Evolutionary conservation across 2,797 vertebrate genomes (phyloP), one percentile per base, ranked within the genome.

Genomic region (Perdix hodgsoniae): DNA sequence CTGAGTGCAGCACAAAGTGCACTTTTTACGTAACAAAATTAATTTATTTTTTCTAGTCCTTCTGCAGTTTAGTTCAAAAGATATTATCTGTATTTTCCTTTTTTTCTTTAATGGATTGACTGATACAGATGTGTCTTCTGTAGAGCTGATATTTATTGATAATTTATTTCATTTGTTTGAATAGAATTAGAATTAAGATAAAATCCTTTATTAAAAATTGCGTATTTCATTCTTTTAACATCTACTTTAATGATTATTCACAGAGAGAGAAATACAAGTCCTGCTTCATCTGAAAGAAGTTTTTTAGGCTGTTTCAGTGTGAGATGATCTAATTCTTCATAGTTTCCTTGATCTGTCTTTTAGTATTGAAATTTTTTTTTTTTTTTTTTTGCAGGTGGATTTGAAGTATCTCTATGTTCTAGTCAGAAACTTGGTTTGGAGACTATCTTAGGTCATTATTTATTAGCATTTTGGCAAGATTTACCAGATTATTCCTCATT

Each of bases 341-440:
- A 49, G 9, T 16, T 61, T 50, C 31, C 70, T 44, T 42, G 6
- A 74, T 44, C 45, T 37, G 27, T 54, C 10, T 61, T 26, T 72
- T 54, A 37, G 49, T 72, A 54, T 40, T 70, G n/a, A 64, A 57
- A 73, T 92, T 45, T 26, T 7, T 94, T 89, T 94, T 92, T 45
- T 26, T 7, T 94, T 89, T 94, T 42, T 14, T 67, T 21, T 93
- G 67, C 81, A 97, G 96, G 16, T 73, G 65, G 64, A 29, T 49
- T 86, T 47, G 72, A 84, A 52, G 19, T 69, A n/a, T 91, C 82
- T 71, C 64, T 94, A 44, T 96, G 96, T 93, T 91, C 84, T 42
- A 50, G 66, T 92, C 66, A 90, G 88, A 93, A 82, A 9, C 65
- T 92, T 31, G 70, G 78, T 76, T 91, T 95, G 95, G 88, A 95